phyloP scores from a whole-genome alignment of 2,113 vertebrate species.

The Corythornis vintsioides region DNA sequence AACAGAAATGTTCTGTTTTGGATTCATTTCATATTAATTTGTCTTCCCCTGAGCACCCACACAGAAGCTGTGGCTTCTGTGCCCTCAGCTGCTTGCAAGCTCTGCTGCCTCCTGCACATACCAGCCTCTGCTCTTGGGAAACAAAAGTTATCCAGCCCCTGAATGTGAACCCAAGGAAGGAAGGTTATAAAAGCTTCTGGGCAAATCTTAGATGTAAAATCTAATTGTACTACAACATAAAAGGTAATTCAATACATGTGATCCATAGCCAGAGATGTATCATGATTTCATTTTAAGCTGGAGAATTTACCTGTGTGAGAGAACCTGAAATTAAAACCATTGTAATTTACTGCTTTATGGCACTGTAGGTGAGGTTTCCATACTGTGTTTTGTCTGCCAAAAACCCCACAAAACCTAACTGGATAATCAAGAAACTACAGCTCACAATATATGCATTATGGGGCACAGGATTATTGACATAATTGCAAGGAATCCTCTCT shows the following conservation, averaged over 20 bases:
- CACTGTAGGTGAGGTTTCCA: not conserved
- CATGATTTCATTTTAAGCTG: not conserved
- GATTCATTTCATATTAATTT: not conserved
- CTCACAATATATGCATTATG: not conserved
- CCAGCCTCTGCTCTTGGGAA: not conserved
- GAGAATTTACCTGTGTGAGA: not conserved
- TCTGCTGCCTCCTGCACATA: not conserved
- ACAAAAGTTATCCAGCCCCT: not conserved
- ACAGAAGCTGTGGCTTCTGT: not conserved
- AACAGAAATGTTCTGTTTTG: not conserved
- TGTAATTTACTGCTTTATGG: not conserved
- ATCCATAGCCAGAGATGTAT: not conserved
- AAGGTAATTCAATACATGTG: not conserved
- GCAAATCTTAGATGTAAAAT: not conserved
- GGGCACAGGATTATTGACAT: not conserved
- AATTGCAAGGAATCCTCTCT: not conserved
- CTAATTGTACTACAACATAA: not conserved
- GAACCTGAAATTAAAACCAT: not conserved
- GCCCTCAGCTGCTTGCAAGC: not conserved
- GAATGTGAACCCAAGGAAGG: not conserved
- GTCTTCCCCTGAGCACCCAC: not conserved
- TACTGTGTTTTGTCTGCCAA: not conserved
- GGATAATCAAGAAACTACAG: not conserved
- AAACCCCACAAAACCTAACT: not conserved
- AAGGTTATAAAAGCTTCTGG: not conserved